Base-by-base conservation (phyloP, 1,140 invertebrate species). In the Mercenaria mercenaria region DNA sequence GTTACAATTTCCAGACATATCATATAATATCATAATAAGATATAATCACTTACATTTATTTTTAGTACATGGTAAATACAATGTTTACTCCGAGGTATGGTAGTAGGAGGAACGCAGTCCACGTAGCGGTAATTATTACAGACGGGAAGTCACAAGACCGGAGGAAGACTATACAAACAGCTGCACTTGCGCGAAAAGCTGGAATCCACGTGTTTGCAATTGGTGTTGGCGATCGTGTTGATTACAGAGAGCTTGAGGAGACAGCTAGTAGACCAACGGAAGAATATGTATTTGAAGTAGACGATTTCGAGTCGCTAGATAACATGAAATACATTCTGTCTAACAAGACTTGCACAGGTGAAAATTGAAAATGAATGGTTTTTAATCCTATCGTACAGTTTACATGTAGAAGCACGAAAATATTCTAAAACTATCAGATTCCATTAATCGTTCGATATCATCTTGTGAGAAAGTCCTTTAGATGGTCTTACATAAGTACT, bases 131-230 rank as follows among this genome's bases (percentile, higher is more conserved):
- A 18, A 86, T 95, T 13, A 92, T 95, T 23, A 95, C 94, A 6
- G 94, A 95, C 74, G 94, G 94, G 0, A 82, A 89, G 43, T 95
- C 94, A 6, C 88, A 90, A 79, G 89, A 94, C 72, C 83, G 76
- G 13, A 88, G 81, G 56, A 76, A 59, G 15, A 95, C 95, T 0
- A 50, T 86, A 32, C 69, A 56, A 29, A 90, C 91, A 29, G 95
- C 95, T 0, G 61, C 74, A 34, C 72, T 67, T 2, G 89, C 92
- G 0, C 91, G 83, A 39, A 84, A 92, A 6, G 83, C 88, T 0
- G 95, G 94, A 8, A 93, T 95, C 56, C 80, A 92, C 13, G 89
- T 95, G 18, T 94, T 94, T 80, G 93, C 93, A 0, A 92, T 95
- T 32, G 95, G 95, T 0, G 94, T 95, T 11, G 95, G 94, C 0